Evolutionary conservation across 2,888 invertebrate species (phyloP).

Genomic region (Amorpha juglandis): DNA sequence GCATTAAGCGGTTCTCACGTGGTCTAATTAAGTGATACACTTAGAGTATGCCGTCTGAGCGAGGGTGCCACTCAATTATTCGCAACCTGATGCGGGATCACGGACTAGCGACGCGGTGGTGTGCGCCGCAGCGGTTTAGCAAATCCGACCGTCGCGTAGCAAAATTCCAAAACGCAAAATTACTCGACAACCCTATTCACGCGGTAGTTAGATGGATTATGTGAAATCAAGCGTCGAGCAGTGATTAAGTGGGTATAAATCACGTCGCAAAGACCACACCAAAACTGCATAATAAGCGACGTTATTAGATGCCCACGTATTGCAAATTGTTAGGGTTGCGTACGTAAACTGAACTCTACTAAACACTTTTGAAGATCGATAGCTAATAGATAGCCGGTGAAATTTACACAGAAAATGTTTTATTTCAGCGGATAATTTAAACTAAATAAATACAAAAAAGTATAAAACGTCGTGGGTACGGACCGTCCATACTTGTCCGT

Average conservation of each 20-base stretch:
- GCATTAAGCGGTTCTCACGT: slow-evolving; percentile 71
- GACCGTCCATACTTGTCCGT: no score
- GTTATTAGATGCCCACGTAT: not conserved
- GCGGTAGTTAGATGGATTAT: slow-evolving; percentile 77
- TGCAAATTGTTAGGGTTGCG: no score
- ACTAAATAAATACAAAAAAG: no score
- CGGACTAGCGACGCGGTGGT: slow-evolving; percentile 42
- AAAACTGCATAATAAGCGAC: slow-evolving; percentile 16
- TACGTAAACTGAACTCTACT: not conserved
- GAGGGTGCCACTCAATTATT: slow-evolving; percentile 76
- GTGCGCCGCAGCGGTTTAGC: slow-evolving; percentile 39
- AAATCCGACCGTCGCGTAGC: slow-evolving; percentile 65
- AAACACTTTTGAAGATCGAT: no score
- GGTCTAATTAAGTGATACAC: slow-evolving; percentile 78
- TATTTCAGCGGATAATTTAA: no score
- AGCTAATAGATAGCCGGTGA: no score
- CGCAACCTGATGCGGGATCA: slow-evolving; percentile 78
- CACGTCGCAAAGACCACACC: slow-evolving; percentile 47
- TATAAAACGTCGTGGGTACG: no score
- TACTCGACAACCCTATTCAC: slow-evolving; percentile 60
- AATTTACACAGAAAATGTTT: no score
- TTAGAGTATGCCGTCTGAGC: slow-evolving; percentile 59
- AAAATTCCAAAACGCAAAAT: slow-evolving; percentile 71
- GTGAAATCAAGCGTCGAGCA: slow-evolving; percentile 72
- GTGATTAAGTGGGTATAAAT: slow-evolving; percentile 73